Percentiles rank a stretch among this genome's conserved stretches.
phyloP scores from a whole-genome alignment of 2,797 vertebrate genomes.

The Astyanax mexicanus region DNA sequence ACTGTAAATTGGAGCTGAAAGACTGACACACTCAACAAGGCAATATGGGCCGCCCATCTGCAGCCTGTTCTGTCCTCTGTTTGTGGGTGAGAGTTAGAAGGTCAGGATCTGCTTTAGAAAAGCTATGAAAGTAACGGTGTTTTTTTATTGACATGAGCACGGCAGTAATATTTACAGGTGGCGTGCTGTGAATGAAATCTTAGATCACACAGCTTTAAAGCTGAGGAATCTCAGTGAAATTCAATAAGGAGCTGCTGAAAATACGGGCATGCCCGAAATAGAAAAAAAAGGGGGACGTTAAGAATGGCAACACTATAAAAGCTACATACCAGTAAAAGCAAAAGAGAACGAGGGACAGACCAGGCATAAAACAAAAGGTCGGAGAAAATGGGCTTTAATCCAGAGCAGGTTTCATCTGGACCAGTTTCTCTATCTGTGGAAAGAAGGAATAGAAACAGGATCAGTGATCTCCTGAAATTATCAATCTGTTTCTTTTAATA shows the following conservation, averaged over 20 bases:
- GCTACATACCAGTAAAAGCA: slow-evolving; percentile 20
- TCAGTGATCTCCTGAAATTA: background rate
- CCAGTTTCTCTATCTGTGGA: no score
- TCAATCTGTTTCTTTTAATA: no score
- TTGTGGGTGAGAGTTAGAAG: slow-evolving; percentile 16
- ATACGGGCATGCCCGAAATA: slow-evolving; percentile 27
- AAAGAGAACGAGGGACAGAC: background rate
- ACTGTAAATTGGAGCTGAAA: slow-evolving; percentile 10
- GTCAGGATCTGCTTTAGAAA: slow-evolving; percentile 39
- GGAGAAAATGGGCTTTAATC: background rate
- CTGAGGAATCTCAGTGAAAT: slow-evolving; percentile 36
- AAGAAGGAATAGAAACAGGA: background rate
- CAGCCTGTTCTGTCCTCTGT: slow-evolving; percentile 6
- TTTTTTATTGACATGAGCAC: slow-evolving; percentile 44
- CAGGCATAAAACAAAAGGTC: background rate
- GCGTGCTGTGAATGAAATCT: slow-evolving; percentile 43
- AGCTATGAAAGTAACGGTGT: slow-evolving; percentile 44
- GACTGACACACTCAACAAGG: no score
- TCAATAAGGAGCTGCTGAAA: slow-evolving; percentile 33
- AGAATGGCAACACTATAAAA: slow-evolving; percentile 22
- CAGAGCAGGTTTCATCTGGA: background rate
- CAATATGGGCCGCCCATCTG: slow-evolving; percentile 1
- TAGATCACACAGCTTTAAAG: slow-evolving; percentile 26
- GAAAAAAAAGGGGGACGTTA: slow-evolving; percentile 21
- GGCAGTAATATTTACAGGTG: slow-evolving; percentile 45